These are phyloP conservation scores for Phenganax marumi DNA, from an alignment of 92 coral and sea anemone genomes.

Conservation along the genomic window DNA sequence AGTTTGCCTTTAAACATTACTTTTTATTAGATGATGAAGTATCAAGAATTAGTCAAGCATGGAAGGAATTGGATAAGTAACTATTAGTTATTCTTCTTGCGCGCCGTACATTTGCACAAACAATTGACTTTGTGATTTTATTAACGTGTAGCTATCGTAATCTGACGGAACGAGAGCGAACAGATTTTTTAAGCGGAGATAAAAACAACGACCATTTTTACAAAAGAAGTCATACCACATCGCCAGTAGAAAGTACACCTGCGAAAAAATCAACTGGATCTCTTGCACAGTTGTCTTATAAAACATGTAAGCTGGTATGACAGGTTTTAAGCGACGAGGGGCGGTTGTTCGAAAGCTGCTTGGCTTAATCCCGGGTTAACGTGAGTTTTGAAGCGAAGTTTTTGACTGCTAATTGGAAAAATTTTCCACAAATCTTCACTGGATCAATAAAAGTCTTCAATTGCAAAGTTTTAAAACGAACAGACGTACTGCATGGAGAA, in stretches of 20 bases:
- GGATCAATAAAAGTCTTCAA: too few species aligned
- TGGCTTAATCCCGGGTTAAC: too few species aligned
- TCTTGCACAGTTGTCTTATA: slow-evolving; percentile 23
- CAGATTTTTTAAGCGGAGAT: slow-evolving; percentile 88
- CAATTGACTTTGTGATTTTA: neutral
- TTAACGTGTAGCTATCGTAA: slow-evolving; percentile 64
- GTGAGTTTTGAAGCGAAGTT: too few species aligned
- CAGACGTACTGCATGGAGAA: too few species aligned
- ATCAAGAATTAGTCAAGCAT: slow-evolving; percentile 33
- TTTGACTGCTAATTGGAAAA: too few species aligned
- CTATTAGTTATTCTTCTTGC: neutral
- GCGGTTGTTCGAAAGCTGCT: too few species aligned
- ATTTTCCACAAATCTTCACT: too few species aligned
- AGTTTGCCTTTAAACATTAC: neutral
- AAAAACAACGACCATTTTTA: slow-evolving; percentile 89
- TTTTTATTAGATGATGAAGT: slow-evolving; percentile 28
- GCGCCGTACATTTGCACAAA: neutral
- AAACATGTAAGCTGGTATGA: slow-evolving; percentile 30
- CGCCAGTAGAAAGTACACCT: slow-evolving; percentile 62
- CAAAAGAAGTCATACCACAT: slow-evolving; percentile 67
- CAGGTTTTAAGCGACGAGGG: too few species aligned
- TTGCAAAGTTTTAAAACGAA: too few species aligned
- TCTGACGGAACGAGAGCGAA: slow-evolving; percentile 91
- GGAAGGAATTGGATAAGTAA: slow-evolving; percentile 40
- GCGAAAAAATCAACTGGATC: slow-evolving; percentile 60